phyloP scores from a whole-genome alignment of 2,797 vertebrate genomes.

The Austrolebias charrua region DNA sequence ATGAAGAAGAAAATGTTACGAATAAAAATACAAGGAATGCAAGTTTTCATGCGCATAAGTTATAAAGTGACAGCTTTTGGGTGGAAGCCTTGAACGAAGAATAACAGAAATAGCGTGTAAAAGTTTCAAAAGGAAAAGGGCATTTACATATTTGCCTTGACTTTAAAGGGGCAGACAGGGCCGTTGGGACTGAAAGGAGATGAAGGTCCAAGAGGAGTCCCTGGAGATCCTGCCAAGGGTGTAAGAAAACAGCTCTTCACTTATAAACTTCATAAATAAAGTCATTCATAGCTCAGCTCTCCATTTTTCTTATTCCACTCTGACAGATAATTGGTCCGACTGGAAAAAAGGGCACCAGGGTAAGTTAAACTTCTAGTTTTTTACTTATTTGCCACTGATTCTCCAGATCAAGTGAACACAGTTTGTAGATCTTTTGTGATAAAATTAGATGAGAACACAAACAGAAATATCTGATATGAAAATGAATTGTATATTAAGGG shows the following conservation, averaged over 20 bases:
- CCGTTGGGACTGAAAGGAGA: conserved; percentile 84
- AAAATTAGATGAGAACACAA: no score
- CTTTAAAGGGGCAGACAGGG: conserved; percentile 81
- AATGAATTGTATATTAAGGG: no score
- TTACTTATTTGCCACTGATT: no score
- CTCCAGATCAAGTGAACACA: not conserved
- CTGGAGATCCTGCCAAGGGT: conserved; percentile 87
- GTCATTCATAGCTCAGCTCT: not conserved
- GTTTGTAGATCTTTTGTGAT: no score
- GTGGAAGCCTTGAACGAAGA: not conserved
- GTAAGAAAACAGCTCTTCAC: conserved; percentile 66
- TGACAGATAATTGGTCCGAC: conserved; percentile 85
- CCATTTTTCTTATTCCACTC: conserved; percentile 10
- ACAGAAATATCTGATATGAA: not conserved
- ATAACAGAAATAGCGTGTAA: not conserved
- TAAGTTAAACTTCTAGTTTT: conserved; percentile 63
- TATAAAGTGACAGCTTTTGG: not conserved
- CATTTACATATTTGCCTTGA: not conserved
- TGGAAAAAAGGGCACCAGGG: conserved; percentile 86
- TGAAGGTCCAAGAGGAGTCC: conserved; percentile 80
- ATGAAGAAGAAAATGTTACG: not conserved
- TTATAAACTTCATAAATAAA: conserved; percentile 13
- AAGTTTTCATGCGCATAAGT: conserved; percentile 11
- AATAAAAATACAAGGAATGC: not conserved
- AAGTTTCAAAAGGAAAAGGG: not conserved